Percentiles rank a stretch among this genome's conserved stretches.
Evolutionary conservation across 1,140 invertebrate genomes (phyloP).

Genomic region (Drosophila pectinifera): DNA sequence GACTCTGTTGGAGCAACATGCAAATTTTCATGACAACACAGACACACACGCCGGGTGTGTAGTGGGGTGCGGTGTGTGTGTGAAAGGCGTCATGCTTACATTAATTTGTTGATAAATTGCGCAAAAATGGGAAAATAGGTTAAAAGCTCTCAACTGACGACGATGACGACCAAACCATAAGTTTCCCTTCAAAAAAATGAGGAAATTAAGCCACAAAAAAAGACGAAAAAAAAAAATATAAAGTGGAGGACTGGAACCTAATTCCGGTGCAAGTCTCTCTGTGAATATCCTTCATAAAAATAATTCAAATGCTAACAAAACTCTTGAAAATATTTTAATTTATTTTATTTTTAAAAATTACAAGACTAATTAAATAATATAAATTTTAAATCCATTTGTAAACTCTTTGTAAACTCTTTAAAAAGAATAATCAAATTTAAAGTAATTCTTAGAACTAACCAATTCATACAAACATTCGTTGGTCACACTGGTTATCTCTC

Average conservation of each 20-base stretch:
- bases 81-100: slow-evolving; percentile 59
- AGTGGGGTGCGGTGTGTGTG: slow-evolving; percentile 33
- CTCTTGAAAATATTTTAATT: no score
- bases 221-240: slow-evolving; percentile 3
- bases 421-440: no score
- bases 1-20: slow-evolving; percentile 50
- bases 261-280: slow-evolving; percentile 2
- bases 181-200: slow-evolving; percentile 27
- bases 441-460: no score
- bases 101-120: slow-evolving; percentile 81
- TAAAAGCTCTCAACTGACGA: slow-evolving; percentile 67
- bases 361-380: no score
- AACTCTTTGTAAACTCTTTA: no score
- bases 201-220: slow-evolving; percentile 29
- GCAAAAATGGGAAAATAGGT: slow-evolving; percentile 77
- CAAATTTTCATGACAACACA: slow-evolving; percentile 64
- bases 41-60: slow-evolving; percentile 1
- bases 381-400: no score
- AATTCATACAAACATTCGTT: no score
- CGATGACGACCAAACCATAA: slow-evolving; percentile 32
- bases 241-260: slow-evolving; percentile 6
- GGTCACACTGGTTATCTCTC: no score
- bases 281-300: slow-evolving; percentile 15
- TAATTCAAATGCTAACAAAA: no score
- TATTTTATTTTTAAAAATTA: no score